These are phyloP conservation scores for Tachina lurida DNA, from an alignment of 2,888 invertebrate species.

Conservation along the genomic window DNA sequence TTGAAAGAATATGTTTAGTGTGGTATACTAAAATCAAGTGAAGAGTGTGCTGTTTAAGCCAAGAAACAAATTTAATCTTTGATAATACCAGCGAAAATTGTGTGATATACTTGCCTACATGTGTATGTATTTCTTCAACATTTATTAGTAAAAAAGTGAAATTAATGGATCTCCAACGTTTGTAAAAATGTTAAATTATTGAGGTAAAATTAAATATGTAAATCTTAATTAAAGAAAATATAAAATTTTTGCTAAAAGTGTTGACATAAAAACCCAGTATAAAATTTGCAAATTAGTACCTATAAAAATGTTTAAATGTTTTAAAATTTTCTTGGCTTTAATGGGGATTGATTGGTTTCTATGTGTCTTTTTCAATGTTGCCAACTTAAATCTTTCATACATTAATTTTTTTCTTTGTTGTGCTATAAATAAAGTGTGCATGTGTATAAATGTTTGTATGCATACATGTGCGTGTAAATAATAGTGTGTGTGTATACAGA, in stretches of 20 bases:
- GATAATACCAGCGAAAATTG: constrained; percentile 50
- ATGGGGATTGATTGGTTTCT: constrained; percentile 39
- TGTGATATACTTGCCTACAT: constrained; percentile 9
- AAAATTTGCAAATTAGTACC: background rate
- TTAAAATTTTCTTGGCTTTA: background rate
- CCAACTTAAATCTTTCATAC: constrained; percentile 56
- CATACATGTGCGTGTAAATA: background rate
- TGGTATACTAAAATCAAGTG: constrained; percentile 6
- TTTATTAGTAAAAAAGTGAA: constrained; percentile 56
- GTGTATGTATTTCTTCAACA: constrained; percentile 16
- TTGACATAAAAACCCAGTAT: background rate
- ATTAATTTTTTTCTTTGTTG: constrained; percentile 54
- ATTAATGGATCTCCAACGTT: constrained; percentile 52
- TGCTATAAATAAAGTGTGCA: constrained; percentile 25
- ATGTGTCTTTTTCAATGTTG: constrained; percentile 51
- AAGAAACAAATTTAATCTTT: constrained; percentile 31
- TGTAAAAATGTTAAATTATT: constrained; percentile 57
- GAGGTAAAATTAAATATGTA: constrained; percentile 34
- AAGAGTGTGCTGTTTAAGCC: constrained; percentile 23
- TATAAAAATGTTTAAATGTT: background rate
- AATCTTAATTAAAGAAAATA: constrained; percentile 3
- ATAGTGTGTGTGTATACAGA: background rate
- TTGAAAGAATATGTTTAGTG: background rate
- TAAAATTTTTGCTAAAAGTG: background rate
- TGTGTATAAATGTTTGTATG: background rate